Conservation (phyloP, 2,797 vertebrate genomes). For the Semaprochilodus insignis region DNA sequence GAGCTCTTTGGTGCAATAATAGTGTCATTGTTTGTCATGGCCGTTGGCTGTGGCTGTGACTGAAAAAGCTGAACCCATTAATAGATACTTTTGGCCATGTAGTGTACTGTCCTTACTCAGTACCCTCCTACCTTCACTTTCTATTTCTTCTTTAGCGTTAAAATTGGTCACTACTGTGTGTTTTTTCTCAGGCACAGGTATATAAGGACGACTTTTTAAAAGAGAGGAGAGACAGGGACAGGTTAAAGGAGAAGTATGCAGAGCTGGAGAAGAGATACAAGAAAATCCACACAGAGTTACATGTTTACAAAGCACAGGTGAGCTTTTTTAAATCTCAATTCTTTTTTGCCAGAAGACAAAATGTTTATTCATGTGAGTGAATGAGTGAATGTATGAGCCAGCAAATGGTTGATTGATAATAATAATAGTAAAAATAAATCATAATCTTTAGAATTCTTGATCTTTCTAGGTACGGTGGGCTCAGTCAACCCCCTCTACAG, state of each 20-base stretch:
- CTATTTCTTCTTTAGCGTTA: not conserved
- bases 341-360: not conserved
- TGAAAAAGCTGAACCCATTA: too few species aligned
- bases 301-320: constrained; percentile 67
- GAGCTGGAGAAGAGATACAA: constrained; percentile 65
- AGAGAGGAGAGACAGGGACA: constrained; percentile 71
- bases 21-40: too few species aligned
- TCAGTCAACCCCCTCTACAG: not conserved
- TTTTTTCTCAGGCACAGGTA: constrained; percentile 64
- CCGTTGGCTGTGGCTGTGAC: too few species aligned
- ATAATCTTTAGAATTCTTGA: not conserved
- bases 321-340: not conserved
- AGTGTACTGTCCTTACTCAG: not conserved
- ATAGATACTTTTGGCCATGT: too few species aligned
- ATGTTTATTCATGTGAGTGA: not conserved
- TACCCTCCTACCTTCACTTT: not conserved
- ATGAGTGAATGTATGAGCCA: not conserved
- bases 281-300: constrained; percentile 59
- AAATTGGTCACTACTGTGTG: not conserved
- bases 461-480: not conserved
- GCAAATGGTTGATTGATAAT: not conserved
- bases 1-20: too few species aligned
- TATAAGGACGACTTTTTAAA: constrained; percentile 76
- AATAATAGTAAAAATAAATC: not conserved
- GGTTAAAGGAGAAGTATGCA: constrained; percentile 64